These are phyloP conservation scores for Aphaenogaster ashmeadi DNA, from an alignment of 1,140 invertebrate genomes.

Conservation along the genomic window DNA sequence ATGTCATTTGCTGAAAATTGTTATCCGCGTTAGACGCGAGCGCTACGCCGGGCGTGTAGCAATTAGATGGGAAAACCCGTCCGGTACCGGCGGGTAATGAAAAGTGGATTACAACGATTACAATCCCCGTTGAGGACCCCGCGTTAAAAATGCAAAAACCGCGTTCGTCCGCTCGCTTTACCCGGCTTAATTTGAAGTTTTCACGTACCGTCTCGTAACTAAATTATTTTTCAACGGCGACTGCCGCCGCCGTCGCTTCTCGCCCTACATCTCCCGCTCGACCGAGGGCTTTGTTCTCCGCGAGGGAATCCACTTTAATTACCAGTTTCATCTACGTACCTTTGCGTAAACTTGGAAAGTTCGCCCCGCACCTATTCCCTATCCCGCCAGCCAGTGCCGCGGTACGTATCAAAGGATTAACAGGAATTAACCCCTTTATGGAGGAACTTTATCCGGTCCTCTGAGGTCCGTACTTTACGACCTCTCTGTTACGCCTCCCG, in stretches of 20 bases:
- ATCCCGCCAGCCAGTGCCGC: slow-evolving; percentile 25
- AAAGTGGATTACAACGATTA: slow-evolving; percentile 64
- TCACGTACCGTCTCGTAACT: slow-evolving; percentile 62
- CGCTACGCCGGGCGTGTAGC: slow-evolving; percentile 40
- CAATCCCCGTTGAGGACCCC: slow-evolving; percentile 43
- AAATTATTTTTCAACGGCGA: slow-evolving; percentile 61
- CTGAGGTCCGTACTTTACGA: slow-evolving; percentile 68
- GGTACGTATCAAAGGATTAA: slow-evolving; percentile 70
- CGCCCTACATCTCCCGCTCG: slow-evolving; percentile 53
- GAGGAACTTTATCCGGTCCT: slow-evolving; percentile 64
- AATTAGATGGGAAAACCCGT: slow-evolving; percentile 57
- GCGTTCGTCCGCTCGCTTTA: slow-evolving; percentile 49
- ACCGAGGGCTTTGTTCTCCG: slow-evolving; percentile 56
- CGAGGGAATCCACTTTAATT: slow-evolving; percentile 66
- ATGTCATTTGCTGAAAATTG: slow-evolving; percentile 38
- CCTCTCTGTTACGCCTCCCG: neutral
- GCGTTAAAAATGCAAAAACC: slow-evolving; percentile 63
- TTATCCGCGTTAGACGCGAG: slow-evolving; percentile 16
- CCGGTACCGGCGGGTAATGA: slow-evolving; percentile 51
- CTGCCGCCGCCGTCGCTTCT: slow-evolving; percentile 37
- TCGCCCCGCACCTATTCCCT: slow-evolving; percentile 44
- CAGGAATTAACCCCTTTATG: slow-evolving; percentile 68
- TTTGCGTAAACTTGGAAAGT: slow-evolving; percentile 68
- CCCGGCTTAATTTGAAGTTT: slow-evolving; percentile 60
- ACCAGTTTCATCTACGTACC: slow-evolving; percentile 63